Evolutionary conservation across 1,140 invertebrate species (phyloP), one percentile per base, ranked within the genome.

Genomic region (Glossosoma conforme): DNA sequence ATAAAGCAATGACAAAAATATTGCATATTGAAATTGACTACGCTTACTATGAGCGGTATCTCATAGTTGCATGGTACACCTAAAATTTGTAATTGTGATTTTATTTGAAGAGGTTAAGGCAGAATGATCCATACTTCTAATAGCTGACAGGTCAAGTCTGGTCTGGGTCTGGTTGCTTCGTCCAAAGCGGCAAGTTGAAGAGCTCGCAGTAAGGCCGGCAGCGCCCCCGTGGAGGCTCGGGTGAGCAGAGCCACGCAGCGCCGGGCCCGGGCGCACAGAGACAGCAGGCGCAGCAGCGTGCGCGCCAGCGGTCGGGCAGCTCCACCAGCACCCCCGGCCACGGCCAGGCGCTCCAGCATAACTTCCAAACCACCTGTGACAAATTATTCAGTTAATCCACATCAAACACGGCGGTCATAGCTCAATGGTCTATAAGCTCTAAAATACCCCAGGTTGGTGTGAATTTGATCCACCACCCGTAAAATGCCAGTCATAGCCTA

Each of bases 361-460:
- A 84, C 88, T 61, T 91, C 83, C 2, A 98, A 71, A 1, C 95
- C 95, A 35, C 89, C 89, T 75, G 88, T 91, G 49, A 90, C 80
- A 6, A 82, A 84, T 59, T 94, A 56, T 0, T 82, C 79, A 61
- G 25, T 8, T 28, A 28, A 8, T 28, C 25, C 6, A 6, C 82
- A 82, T 0, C 80, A 81, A 80, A 84, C 81, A 50, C 67, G 64
- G 6, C 13, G 4, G 10, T 22, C 9, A 43, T 25, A 43, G 14
- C 6, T 9, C 17, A 37, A 13, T 37, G 14, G 6, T 37, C n/a
- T n/a, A n/a, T n/a, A n/a, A n/a, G n/a, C n/a, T n/a, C n/a, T n/a
- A n/a, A n/a, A n/a, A n/a, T n/a, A n/a, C n/a, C n/a, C n/a, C n/a
- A n/a, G n/a, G n/a, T n/a, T n/a, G n/a, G n/a, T n/a, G n/a, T n/a